These are phyloP conservation scores for Andrena fulva DNA, from an alignment of 2,888 invertebrate genomes.

Conservation along the genomic window DNA sequence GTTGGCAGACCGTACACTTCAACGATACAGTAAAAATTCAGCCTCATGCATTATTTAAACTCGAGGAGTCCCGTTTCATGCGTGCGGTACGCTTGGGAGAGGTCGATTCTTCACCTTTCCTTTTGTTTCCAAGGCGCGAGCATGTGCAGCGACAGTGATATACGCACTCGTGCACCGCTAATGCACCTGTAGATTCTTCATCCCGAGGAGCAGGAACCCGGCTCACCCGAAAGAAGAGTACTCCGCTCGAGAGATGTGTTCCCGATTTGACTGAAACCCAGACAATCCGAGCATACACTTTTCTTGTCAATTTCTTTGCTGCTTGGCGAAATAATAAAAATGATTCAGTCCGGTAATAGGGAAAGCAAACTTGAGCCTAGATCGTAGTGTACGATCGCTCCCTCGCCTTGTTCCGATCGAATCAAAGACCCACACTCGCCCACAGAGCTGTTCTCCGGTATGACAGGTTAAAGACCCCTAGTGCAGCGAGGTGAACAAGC, in stretches of 20 bases:
- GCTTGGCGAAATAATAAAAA: no score
- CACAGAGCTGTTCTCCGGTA: no score
- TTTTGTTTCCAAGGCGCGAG: slow-evolving; percentile 75
- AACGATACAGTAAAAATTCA: slow-evolving; percentile 75
- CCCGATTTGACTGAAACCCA: slow-evolving; percentile 4
- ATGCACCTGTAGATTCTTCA: slow-evolving; percentile 67
- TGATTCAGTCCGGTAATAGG: no score
- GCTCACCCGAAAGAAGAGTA: slow-evolving; percentile 11
- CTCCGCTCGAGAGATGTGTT: not conserved
- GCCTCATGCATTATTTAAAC: slow-evolving; percentile 81
- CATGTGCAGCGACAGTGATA: slow-evolving; percentile 22
- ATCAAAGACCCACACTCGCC: no score
- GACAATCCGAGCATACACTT: not conserved
- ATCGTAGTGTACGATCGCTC: no score
- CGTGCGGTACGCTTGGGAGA: slow-evolving; percentile 71
- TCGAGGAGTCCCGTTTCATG: slow-evolving; percentile 78
- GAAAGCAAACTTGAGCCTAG: no score
- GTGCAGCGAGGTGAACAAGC: no score
- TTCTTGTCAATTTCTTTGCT: no score
- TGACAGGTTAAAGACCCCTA: no score
- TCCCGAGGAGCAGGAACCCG: slow-evolving; percentile 15
- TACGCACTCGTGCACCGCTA: slow-evolving; percentile 31
- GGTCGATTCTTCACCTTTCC: slow-evolving; percentile 78
- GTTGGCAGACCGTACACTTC: slow-evolving; percentile 49
- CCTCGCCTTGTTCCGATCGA: no score